Conservation (phyloP, 2,888 invertebrate species). For the Antheraea yamamai region DNA sequence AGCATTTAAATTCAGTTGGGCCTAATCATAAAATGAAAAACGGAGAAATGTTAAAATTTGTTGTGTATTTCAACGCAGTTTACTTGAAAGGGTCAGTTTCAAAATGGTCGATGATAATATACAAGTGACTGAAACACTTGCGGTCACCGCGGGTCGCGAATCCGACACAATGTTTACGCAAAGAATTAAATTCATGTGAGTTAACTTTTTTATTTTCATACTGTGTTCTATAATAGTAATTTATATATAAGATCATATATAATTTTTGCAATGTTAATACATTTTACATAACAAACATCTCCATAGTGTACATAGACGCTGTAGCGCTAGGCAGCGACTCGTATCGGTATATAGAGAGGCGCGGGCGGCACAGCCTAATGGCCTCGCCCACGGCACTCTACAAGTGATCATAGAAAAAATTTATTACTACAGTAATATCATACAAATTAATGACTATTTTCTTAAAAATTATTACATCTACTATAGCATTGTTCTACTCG, state of each 20-base stretch:
- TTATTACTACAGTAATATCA: constrained; percentile 81
- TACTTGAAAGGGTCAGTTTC: constrained; percentile 53
- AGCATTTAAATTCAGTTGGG: background rate
- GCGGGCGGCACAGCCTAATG: constrained; percentile 40
- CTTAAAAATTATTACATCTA: constrained; percentile 81
- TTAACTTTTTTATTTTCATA: constrained; percentile 81
- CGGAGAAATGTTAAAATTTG: constrained; percentile 71
- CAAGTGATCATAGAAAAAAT: constrained; percentile 77
- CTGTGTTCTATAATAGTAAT: constrained; percentile 82
- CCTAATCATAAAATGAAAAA: constrained; percentile 64
- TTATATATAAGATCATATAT: constrained; percentile 81
- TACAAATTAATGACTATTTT: constrained; percentile 83
- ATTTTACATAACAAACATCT: constrained; percentile 81
- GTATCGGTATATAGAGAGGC: constrained; percentile 62
- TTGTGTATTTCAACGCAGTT: constrained; percentile 73
- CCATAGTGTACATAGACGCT: constrained; percentile 76
- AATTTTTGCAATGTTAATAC: constrained; percentile 82
- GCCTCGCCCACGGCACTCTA: constrained; percentile 48
- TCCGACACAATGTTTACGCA: constrained; percentile 66
- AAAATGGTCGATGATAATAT: constrained; percentile 43
- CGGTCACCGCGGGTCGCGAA: constrained; percentile 56
- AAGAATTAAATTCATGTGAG: constrained; percentile 78
- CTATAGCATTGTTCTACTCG: constrained; percentile 80
- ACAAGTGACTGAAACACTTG: constrained; percentile 43
- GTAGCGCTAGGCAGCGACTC: constrained; percentile 49